These are phyloP conservation scores for Andrena bicolor DNA, from an alignment of 2,888 invertebrate genomes.

Conservation along the genomic window DNA sequence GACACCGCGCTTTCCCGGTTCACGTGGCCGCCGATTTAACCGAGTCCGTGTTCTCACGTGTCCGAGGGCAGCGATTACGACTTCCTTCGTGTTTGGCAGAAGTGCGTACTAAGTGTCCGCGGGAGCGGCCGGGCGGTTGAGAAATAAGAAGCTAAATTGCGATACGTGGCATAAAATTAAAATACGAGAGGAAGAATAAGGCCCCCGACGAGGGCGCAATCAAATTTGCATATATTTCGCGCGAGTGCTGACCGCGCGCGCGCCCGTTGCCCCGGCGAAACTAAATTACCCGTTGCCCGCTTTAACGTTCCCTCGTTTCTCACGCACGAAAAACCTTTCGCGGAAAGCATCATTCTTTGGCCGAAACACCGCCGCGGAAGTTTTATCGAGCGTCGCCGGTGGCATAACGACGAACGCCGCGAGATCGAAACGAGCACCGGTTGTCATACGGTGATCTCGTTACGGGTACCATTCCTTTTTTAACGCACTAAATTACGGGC, in stretches of 20 bases:
- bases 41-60: constrained; percentile 13
- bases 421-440: too few relatives aligned
- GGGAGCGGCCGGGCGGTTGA: constrained; percentile 2
- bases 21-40: neutral
- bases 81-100: constrained; percentile 10
- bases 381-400: neutral
- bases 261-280: constrained; percentile 14
- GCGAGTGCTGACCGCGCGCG: constrained; percentile 17
- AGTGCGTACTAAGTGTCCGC: constrained; percentile 1
- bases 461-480: constrained; percentile 20
- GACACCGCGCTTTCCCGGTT: constrained; percentile 7
- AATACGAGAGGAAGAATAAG: constrained; percentile 33
- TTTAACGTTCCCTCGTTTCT: constrained; percentile 13
- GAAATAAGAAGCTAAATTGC: constrained; percentile 34
- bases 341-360: constrained; percentile 7
- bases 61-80: neutral
- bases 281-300: constrained; percentile 31
- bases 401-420: too few relatives aligned
- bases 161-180: constrained; percentile 45
- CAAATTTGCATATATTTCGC: constrained; percentile 55
- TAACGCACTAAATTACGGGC: constrained; percentile 17
- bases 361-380: neutral
- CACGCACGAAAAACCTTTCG: constrained; percentile 21
- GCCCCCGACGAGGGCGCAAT: neutral
- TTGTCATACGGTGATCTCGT: constrained; percentile 13